phyloP scores from a whole-genome alignment of 2,797 vertebrate species.

The Linurgus olivaceus region DNA sequence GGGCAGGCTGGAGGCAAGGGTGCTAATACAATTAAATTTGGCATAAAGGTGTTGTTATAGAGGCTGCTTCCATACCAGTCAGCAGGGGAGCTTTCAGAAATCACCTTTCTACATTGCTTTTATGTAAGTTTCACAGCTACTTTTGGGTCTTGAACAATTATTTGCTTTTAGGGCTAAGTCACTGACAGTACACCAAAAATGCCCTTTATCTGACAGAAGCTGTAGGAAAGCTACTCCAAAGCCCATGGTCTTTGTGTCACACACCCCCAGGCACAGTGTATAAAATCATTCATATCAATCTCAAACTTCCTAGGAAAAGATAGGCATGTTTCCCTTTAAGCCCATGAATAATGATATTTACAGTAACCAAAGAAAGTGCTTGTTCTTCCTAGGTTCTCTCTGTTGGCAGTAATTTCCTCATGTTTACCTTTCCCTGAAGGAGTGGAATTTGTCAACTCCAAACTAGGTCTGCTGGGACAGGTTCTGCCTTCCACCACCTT shows the following conservation, averaged over 20 bases:
- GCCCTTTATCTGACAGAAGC: neutral
- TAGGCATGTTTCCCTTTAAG: neutral
- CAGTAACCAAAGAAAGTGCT: neutral
- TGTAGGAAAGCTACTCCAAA: neutral
- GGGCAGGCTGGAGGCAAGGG: constrained; percentile 6
- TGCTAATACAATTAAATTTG: neutral
- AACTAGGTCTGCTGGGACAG: neutral
- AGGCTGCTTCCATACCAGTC: neutral
- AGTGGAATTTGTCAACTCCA: neutral
- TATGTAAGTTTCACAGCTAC: neutral
- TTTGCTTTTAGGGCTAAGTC: neutral
- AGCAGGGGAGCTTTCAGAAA: neutral
- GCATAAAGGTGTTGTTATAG: neutral
- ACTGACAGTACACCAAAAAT: neutral
- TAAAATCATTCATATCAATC: neutral
- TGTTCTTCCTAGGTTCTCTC: neutral
- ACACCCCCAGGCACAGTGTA: neutral
- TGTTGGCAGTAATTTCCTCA: neutral
- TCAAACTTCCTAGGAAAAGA: neutral
- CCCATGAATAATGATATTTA: neutral
- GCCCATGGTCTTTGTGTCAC: neutral
- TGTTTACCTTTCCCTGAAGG: neutral
- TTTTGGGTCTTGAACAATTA: neutral
- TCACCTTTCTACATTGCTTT: neutral
- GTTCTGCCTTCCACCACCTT: neutral